These are phyloP conservation scores for Falco peregrinus DNA, from an alignment of 2,797 vertebrate genomes.

Conservation along the genomic window DNA sequence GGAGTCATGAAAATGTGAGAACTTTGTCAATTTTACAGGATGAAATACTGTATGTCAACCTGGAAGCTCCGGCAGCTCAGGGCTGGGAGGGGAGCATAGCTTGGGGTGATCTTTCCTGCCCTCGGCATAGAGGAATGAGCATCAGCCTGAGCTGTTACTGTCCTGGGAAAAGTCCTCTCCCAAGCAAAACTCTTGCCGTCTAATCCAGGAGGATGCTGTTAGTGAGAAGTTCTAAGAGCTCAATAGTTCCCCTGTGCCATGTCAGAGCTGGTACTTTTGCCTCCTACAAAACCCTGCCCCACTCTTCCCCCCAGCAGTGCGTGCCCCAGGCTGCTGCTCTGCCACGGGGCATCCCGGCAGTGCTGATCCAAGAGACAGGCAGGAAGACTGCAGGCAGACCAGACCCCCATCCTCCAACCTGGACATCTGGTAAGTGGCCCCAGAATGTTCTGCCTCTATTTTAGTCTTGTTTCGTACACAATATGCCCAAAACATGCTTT, in stretches of 20 bases:
- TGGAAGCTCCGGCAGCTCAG: background rate
- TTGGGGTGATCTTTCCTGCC: background rate
- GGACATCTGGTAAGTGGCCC: constrained; percentile 62
- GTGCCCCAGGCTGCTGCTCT: background rate
- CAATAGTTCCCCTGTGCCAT: background rate
- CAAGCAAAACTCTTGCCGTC: background rate
- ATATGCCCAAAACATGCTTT: constrained; percentile 63
- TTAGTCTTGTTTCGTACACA: constrained; percentile 67
- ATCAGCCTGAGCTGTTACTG: background rate
- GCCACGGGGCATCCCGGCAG: background rate
- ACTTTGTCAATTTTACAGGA: constrained; percentile 5
- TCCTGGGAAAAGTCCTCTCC: background rate
- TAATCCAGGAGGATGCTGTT: background rate
- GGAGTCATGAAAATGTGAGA: constrained; percentile 33
- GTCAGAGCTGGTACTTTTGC: background rate
- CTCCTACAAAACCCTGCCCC: background rate
- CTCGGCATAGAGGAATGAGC: background rate
- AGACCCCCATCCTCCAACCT: background rate
- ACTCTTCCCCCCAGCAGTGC: background rate
- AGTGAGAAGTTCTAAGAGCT: background rate
- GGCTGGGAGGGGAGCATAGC: background rate
- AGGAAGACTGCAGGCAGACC: background rate
- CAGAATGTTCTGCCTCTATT: constrained; percentile 50
- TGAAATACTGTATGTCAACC: background rate
- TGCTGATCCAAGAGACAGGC: background rate